Percentiles rank a stretch among this genome's conserved stretches.
These are phyloP conservation scores for Ctenopoma multispine DNA, from an alignment of 2,797 vertebrate species.

Conservation along the genomic window DNA sequence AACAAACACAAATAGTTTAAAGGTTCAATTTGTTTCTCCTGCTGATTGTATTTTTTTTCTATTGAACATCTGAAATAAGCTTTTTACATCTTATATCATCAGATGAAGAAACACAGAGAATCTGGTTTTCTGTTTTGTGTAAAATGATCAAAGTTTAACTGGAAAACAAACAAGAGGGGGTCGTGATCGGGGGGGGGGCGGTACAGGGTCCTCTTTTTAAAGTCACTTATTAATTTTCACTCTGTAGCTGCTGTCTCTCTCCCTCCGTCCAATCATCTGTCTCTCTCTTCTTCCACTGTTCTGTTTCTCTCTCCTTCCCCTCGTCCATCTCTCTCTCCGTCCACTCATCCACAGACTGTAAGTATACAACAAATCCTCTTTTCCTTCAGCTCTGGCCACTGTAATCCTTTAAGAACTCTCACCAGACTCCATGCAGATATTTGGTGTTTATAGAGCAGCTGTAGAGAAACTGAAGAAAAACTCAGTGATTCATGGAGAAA, in stretches of 20 bases:
- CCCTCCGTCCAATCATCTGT: not conserved
- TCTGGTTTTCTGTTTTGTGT: too few species aligned
- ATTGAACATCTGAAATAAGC: too few species aligned
- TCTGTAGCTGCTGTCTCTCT: not conserved
- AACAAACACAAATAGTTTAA: too few species aligned
- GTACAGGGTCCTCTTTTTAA: not conserved
- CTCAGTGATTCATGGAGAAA: not conserved
- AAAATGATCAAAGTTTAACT: conserved; percentile 37
- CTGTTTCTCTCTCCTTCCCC: not conserved
- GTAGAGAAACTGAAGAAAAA: not conserved
- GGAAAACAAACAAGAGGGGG: conserved; percentile 16
- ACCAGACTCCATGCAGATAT: conserved; percentile 54
- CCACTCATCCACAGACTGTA: conserved; percentile 31
- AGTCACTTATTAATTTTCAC: conserved; percentile 26
- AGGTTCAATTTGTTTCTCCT: too few species aligned
- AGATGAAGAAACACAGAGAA: too few species aligned
- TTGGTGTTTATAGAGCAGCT: conserved; percentile 20
- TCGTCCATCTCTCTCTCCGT: not conserved
- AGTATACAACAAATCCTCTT: conserved; percentile 61
- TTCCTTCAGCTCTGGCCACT: conserved; percentile 11
- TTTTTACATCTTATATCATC: too few species aligned
- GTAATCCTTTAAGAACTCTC: conserved; percentile 70
- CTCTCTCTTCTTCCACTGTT: not conserved
- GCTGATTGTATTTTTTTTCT: too few species aligned
- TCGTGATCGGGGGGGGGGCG: not conserved